A percentile compares a stretch with the other conserved stretches of the same genome.
phyloP scores from a whole-genome alignment of 2,888 invertebrate genomes.

The Tetragnatha montana region DNA sequence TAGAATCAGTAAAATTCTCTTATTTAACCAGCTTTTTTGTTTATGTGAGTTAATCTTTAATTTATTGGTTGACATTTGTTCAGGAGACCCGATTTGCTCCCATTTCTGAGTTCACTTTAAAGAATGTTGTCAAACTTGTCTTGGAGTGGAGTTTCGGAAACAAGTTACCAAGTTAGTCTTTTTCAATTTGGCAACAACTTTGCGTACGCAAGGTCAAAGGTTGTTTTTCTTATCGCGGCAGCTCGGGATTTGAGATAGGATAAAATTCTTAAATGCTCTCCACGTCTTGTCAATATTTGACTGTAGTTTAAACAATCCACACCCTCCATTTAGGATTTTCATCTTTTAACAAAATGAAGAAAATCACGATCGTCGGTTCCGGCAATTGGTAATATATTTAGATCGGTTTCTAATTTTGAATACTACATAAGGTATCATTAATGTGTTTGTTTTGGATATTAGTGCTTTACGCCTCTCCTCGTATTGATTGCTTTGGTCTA shows the following conservation, averaged over 20 bases:
- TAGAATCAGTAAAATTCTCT: neutral
- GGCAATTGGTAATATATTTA: conserved; percentile 72
- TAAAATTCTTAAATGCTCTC: conserved; percentile 8
- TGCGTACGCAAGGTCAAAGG: conserved; percentile 55
- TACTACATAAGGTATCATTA: neutral
- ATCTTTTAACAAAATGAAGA: conserved; percentile 58
- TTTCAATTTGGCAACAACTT: conserved; percentile 24
- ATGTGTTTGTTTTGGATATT: neutral
- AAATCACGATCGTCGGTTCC: conserved; percentile 73
- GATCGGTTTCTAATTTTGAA: neutral
- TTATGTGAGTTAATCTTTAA: neutral
- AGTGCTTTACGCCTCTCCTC: neutral
- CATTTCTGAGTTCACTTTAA: neutral
- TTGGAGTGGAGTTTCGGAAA: neutral
- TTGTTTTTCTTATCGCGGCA: conserved; percentile 44
- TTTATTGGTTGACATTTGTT: neutral
- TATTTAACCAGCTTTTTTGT: neutral
- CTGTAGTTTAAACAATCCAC: neutral
- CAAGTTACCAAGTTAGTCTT: neutral
- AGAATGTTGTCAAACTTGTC: conserved; percentile 1
- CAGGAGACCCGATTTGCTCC: no score
- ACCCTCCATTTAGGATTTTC: neutral
- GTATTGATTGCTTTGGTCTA: neutral
- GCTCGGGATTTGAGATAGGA: conserved; percentile 1
- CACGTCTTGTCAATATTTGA: neutral